Conservation (phyloP, 2,113 vertebrate species). For the Coptodon rendalli region DNA sequence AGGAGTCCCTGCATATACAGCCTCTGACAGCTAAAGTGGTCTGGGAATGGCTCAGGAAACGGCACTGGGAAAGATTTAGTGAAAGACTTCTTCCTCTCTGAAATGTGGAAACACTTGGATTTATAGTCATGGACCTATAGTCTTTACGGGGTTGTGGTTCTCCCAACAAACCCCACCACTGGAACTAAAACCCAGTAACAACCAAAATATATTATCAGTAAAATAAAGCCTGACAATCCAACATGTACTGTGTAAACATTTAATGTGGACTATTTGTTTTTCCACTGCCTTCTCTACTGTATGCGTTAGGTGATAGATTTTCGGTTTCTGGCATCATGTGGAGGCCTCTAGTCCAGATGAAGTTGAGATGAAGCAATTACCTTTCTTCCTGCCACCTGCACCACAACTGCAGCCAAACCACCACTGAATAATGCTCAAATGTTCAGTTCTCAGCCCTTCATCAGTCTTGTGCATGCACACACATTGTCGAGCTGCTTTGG, state of each 20-base stretch:
- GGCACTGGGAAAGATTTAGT: not conserved
- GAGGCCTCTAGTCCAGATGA: not conserved
- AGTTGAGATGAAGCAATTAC: not conserved
- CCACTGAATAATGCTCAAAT: not conserved
- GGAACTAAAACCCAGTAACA: not conserved
- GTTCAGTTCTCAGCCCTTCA: not conserved
- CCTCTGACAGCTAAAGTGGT: not conserved
- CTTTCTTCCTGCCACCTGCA: not conserved
- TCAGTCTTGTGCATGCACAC: not conserved
- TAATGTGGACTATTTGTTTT: not conserved
- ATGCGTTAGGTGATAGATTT: slow-evolving; percentile 21
- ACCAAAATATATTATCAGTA: not conserved
- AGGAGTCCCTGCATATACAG: not conserved
- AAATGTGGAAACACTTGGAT: slow-evolving; percentile 23
- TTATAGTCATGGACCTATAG: not conserved
- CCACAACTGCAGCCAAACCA: slow-evolving; percentile 1
- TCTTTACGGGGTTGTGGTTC: not conserved
- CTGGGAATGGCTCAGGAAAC: not conserved
- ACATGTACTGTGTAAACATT: not conserved
- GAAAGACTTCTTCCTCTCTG: not conserved
- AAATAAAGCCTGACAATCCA: not conserved
- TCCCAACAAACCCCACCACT: not conserved
- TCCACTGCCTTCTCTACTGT: not conserved
- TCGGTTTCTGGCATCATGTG: not conserved
- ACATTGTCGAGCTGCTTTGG: not conserved